Conservation (phyloP, 2,113 vertebrate genomes). For the Pimephales promelas region DNA sequence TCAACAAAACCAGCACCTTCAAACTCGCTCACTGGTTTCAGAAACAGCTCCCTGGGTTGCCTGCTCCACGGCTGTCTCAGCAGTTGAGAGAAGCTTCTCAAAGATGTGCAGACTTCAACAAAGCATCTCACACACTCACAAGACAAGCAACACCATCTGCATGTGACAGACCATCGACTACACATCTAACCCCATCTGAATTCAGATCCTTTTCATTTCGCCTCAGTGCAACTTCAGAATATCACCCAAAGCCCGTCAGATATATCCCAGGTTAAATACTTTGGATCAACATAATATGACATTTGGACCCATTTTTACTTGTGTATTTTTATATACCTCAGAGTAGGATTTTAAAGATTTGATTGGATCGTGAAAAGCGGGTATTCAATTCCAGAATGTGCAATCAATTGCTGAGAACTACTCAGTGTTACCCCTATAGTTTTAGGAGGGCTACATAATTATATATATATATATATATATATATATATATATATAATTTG, state of each 20-base stretch:
- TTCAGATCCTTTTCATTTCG: not conserved
- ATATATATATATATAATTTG: too few relatives aligned
- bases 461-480: too few relatives aligned
- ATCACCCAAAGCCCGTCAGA: not conserved
- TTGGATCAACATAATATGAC: not conserved
- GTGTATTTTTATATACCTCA: not conserved
- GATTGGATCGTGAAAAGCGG: not conserved
- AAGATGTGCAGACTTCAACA: not conserved
- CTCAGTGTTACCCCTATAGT: too few relatives aligned
- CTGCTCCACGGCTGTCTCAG: conserved; percentile 5
- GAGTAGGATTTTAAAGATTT: not conserved
- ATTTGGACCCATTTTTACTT: not conserved
- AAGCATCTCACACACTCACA: not conserved
- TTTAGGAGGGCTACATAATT: too few relatives aligned
- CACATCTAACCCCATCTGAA: conserved; percentile 4
- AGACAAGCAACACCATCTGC: conserved; percentile 18
- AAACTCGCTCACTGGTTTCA: not conserved
- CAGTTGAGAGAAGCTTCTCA: conserved; percentile 13
- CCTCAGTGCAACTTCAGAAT: not conserved
- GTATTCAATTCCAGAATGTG: not conserved
- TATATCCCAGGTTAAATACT: not conserved
- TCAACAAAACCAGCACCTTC: conserved; percentile 14
- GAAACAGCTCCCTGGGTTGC: conserved; percentile 30
- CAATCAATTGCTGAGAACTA: not conserved
- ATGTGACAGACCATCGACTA: conserved; percentile 14